Evolutionary conservation across 2,113 vertebrate species (phyloP).

Genomic region (Anser cygnoides): DNA sequence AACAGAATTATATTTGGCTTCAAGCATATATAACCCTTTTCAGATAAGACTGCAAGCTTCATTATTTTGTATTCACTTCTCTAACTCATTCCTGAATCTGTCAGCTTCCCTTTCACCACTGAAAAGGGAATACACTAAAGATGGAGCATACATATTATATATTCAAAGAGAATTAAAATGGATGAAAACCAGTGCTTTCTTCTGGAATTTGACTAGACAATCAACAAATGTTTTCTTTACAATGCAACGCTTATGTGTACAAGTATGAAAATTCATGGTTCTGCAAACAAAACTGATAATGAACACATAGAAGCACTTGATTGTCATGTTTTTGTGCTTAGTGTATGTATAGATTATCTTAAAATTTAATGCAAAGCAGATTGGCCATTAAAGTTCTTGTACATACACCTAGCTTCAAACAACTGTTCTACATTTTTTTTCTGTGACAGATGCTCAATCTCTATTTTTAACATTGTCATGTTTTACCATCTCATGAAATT

Average conservation of each 20-base stretch:
- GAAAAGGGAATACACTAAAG: conserved; percentile 5
- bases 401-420: background rate
- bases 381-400: background rate
- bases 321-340: background rate
- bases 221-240: background rate
- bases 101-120: conserved; percentile 18
- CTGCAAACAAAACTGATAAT: background rate
- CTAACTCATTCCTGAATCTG: conserved; percentile 18
- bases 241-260: background rate
- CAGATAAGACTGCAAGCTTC: background rate
- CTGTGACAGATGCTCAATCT: background rate
- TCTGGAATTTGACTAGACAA: background rate
- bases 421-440: background rate
- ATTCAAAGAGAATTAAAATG: background rate
- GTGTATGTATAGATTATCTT: background rate
- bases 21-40: background rate
- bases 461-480: background rate
- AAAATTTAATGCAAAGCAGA: conserved; percentile 4
- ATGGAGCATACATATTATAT: background rate
- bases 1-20: conserved; percentile 47
- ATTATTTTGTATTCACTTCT: conserved; percentile 30
- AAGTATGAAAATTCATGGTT: background rate
- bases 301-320: background rate
- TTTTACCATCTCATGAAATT: background rate
- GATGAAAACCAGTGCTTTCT: background rate